These are phyloP conservation scores for Drosophila burlai DNA, from an alignment of 1,140 invertebrate genomes.

Conservation along the genomic window DNA sequence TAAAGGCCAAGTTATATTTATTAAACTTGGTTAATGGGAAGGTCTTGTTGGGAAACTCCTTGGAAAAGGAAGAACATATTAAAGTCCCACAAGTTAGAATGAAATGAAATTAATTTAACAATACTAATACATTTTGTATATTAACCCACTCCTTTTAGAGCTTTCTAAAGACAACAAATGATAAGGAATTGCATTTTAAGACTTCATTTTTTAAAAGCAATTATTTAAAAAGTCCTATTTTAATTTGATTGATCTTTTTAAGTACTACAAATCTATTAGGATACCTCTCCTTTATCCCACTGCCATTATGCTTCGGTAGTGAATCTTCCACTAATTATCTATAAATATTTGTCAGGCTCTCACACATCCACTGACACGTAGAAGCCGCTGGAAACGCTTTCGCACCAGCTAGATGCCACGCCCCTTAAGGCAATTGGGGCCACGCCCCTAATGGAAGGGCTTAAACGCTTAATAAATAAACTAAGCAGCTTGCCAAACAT, in stretches of 20 bases:
- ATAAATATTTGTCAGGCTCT: conserved; percentile 61
- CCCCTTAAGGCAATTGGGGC: conserved; percentile 2
- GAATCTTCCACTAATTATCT: conserved; percentile 38
- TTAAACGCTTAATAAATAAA: conserved; percentile 79
- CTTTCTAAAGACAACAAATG: not conserved
- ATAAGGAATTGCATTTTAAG: not conserved
- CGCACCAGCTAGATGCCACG: conserved; percentile 26
- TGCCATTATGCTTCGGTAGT: not conserved
- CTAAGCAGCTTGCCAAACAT: conserved; percentile 75
- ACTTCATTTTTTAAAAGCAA: no score
- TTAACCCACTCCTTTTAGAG: not conserved
- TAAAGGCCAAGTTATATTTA: not conserved
- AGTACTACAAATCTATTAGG: not conserved
- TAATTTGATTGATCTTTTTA: not conserved
- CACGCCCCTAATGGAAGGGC: conserved; percentile 48
- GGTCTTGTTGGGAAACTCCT: not conserved
- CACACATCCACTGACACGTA: conserved; percentile 12
- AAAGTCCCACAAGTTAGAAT: not conserved
- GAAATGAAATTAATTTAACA: not conserved
- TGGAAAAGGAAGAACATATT: not conserved
- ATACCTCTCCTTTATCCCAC: not conserved
- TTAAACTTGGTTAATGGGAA: not conserved
- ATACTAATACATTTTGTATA: not conserved
- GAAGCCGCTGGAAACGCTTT: not conserved
- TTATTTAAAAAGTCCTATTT: no score